phyloP scores from a whole-genome alignment of 2,113 vertebrate species.

The Macaca nemestrina region DNA sequence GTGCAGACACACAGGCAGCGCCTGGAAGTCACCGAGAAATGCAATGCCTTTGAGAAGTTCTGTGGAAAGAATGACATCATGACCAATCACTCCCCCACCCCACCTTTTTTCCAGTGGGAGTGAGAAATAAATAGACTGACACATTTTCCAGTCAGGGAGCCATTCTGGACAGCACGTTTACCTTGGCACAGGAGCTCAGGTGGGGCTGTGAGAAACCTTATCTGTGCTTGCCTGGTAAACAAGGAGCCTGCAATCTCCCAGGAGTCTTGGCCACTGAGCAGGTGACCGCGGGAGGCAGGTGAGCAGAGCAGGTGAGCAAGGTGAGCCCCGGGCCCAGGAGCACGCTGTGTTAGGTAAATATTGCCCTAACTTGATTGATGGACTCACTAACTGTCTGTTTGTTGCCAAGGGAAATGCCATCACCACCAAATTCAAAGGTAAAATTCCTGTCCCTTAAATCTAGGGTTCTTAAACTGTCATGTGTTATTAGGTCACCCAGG shows the following conservation, averaged over 20 bases:
- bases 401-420: conserved; percentile 48
- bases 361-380: neutral
- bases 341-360: conserved; percentile 14
- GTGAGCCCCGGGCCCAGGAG: neutral
- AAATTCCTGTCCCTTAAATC: neutral
- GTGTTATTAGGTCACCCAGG: neutral
- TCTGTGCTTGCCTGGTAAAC: conserved; percentile 72
- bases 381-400: neutral
- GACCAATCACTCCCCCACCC: conserved; percentile 56
- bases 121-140: conserved; percentile 84
- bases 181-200: conserved; percentile 75
- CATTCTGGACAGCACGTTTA: conserved; percentile 69
- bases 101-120: conserved; percentile 77
- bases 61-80: conserved; percentile 82
- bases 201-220: conserved; percentile 80
- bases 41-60: conserved; percentile 73
- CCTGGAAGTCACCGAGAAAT: conserved; percentile 81
- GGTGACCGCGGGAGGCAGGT: conserved; percentile 57
- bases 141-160: conserved; percentile 69
- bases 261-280: conserved; percentile 46
- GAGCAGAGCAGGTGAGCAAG: conserved; percentile 9
- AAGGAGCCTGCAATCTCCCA: conserved; percentile 59
- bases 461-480: neutral
- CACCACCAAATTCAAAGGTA: neutral
- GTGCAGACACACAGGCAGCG: conserved; percentile 63